Evolutionary conservation across 2,113 vertebrate species (phyloP), one percentile per base, ranked within the genome.

Genomic region (Calidris pygmaea): DNA sequence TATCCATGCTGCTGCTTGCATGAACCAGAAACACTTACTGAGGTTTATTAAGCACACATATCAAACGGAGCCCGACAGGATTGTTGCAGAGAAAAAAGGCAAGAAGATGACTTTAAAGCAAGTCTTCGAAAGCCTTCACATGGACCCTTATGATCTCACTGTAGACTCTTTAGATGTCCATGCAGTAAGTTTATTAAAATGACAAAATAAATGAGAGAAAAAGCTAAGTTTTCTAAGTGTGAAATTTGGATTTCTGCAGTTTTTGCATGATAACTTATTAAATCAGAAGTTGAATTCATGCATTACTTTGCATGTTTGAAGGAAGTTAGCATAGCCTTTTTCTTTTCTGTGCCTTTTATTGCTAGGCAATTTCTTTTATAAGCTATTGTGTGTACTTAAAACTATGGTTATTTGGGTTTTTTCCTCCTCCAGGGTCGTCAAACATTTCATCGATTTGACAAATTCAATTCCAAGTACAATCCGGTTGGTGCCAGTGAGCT

Each of bases 391-490:
- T 62, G 26, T 50, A 63, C 17, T 65, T 76, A 66, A 90, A 58
- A 48, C 23, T 10, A 18, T 1, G 3, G 12, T 53, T 89, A 29
- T 63, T 74, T 84, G 59, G 3, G 0, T 6, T 76, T 71, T 70
- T 95, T 53, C 47, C 22, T 80, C 7, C 27, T 66, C 20, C 82
- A 99, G 99, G 99, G 99, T 52, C 99, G 99, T 76, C 99, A 99
- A 97, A 99, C 99, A 3, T 99, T 99, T 97, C 99, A 99, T 95
- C 98, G 99, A 24, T 99, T 99, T 95, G 99, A 99, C 98, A 99
- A 99, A 98, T 99, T 99, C 98, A 99, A 99, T 97, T 99, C 99
- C 67, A 99, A 99, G 89, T 99, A 99, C 97, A 99, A 99, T 97
- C 99, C 99, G 2, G 98, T 99, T 73, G 99, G 99, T 90, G 99